Evolutionary conservation across 2,113 vertebrate genomes (phyloP).

Genomic region (Myotis brandtii): DNA sequence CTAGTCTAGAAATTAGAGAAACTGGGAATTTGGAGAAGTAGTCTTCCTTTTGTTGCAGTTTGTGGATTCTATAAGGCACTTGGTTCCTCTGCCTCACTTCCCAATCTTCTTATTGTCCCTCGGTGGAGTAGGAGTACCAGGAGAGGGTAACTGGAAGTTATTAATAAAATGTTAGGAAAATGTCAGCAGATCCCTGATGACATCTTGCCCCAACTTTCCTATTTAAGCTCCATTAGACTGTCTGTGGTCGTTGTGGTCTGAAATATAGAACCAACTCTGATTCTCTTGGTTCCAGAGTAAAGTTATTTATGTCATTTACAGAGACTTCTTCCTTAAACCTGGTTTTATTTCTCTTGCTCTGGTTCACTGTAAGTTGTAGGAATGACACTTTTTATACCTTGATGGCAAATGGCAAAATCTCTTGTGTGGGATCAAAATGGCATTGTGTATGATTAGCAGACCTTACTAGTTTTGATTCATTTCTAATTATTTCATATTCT

Average conservation of each 20-base stretch:
- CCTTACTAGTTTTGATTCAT: conserved; percentile 25
- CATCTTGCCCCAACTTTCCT: conserved; percentile 17
- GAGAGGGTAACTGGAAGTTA: conserved; percentile 16
- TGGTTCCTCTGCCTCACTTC: background rate
- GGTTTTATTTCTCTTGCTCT: conserved; percentile 40
- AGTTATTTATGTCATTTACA: conserved; percentile 49
- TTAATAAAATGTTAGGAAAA: conserved; percentile 61
- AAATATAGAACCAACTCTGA: conserved; percentile 42
- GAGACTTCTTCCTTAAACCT: conserved; percentile 13
- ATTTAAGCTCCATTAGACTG: conserved; percentile 31
- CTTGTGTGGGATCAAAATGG: background rate
- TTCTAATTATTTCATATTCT: background rate
- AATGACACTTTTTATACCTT: background rate
- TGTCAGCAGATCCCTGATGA: conserved; percentile 14
- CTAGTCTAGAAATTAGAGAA: background rate
- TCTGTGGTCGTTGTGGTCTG: conserved; percentile 53
- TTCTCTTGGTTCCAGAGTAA: background rate
- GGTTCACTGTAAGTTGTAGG: background rate
- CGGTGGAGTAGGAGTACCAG: background rate
- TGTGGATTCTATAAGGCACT: background rate
- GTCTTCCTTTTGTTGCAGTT: background rate
- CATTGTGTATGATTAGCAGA: background rate
- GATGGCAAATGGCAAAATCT: background rate
- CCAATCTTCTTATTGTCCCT: background rate
- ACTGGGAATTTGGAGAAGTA: background rate